Percentiles rank a stretch among this genome's conserved stretches.
These are phyloP conservation scores for Ochotona princeps DNA, from an alignment of 2,113 vertebrate species.

Conservation along the genomic window DNA sequence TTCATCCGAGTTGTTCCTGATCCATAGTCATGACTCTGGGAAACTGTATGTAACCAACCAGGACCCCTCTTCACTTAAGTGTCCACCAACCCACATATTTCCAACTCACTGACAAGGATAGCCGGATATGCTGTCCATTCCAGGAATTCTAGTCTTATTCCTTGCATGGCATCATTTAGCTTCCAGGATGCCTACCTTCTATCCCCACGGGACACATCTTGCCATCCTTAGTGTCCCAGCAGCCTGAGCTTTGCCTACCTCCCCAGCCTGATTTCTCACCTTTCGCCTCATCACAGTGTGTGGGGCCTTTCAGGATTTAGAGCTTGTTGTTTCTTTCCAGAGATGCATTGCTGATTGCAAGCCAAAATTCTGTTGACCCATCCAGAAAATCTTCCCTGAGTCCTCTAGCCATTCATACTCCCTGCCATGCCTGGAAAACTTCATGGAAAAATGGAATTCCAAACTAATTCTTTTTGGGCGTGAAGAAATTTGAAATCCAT, in stretches of 20 bases:
- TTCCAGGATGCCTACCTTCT: background rate
- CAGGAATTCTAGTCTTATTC: background rate
- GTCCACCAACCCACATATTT: background rate
- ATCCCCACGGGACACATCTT: background rate
- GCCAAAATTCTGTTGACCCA: background rate
- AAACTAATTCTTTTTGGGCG: too few relatives aligned
- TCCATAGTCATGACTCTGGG: background rate
- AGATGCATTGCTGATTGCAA: background rate
- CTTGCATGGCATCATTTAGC: background rate
- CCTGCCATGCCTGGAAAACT: too few relatives aligned
- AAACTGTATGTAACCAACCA: background rate
- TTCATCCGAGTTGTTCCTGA: background rate
- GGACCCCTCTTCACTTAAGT: background rate
- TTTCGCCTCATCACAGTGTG: background rate
- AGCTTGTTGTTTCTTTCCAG: background rate
- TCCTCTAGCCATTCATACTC: background rate
- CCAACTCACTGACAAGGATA: background rate
- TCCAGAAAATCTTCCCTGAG: background rate
- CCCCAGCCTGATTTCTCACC: background rate
- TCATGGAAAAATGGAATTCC: too few relatives aligned
- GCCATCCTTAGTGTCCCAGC: background rate
- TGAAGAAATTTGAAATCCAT: too few relatives aligned
- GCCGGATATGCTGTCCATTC: background rate
- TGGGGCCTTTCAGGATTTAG: background rate
- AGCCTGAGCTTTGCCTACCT: background rate